Evolutionary conservation across 2,113 vertebrate species (phyloP).

Genomic region (Eleginops maclovinus): DNA sequence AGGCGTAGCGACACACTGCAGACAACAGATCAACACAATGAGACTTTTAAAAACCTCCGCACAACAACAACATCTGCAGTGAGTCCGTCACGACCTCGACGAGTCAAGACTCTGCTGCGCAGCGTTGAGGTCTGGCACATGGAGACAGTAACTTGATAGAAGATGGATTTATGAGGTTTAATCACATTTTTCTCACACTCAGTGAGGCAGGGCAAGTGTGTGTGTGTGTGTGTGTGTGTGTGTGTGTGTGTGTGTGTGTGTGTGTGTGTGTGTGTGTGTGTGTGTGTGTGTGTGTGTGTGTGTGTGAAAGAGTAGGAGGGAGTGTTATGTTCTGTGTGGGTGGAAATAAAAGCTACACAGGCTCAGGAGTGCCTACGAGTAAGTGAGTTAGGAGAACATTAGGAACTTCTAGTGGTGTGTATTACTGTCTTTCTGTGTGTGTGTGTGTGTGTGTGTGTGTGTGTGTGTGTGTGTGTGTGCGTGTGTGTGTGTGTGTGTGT

Average conservation of each 20-base stretch:
- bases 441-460: constrained; percentile 3
- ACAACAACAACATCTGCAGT: background rate
- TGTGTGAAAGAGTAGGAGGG: constrained; percentile 4
- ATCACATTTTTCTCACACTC: constrained; percentile 48
- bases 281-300: constrained; percentile 26
- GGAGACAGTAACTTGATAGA: constrained; percentile 55
- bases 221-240: background rate
- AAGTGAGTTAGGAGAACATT: constrained; percentile 67
- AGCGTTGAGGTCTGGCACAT: constrained; percentile 21
- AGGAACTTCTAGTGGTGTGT: constrained; percentile 34
- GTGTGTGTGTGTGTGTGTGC: constrained; percentile 3
- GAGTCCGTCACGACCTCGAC: constrained; percentile 5
- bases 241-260: background rate
- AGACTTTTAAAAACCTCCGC: constrained; percentile 14
- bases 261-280: constrained; percentile 27
- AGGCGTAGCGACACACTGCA: constrained; percentile 96
- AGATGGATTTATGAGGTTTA: constrained; percentile 54
- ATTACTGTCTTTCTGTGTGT: too few species aligned
- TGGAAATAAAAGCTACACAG: constrained; percentile 55
- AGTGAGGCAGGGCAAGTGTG: constrained; percentile 24
- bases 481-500: background rate
- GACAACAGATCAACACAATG: constrained; percentile 28
- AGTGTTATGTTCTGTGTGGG: constrained; percentile 41
- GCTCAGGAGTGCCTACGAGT: constrained; percentile 39
- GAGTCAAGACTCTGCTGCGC: background rate